Percentiles rank a stretch among this genome's conserved stretches.
These are phyloP conservation scores for Enteromius viviparus DNA, from an alignment of 2,797 vertebrate species.

Conservation along the genomic window DNA sequence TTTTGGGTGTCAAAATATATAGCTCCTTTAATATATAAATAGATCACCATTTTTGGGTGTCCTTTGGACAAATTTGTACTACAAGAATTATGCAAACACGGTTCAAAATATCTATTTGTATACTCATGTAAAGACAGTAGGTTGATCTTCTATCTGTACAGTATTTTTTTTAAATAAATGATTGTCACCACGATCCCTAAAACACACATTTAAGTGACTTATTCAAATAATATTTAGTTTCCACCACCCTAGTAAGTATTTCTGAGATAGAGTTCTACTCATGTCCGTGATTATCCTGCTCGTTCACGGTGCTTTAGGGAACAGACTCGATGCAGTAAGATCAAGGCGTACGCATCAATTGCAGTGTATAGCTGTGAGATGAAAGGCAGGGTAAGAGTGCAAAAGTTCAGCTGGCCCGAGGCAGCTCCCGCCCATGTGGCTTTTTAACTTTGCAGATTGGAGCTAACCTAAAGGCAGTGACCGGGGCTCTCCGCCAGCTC, in stretches of 20 bases:
- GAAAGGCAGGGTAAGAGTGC: constrained; percentile 58
- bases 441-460: constrained; percentile 68
- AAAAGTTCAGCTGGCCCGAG: constrained; percentile 56
- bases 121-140: too few relatives aligned
- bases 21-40: too few relatives aligned
- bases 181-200: background rate
- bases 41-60: background rate
- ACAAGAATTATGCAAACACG: background rate
- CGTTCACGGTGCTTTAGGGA: constrained; percentile 36
- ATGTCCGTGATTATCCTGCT: background rate
- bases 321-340: constrained; percentile 47
- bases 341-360: constrained; percentile 57
- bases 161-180: background rate
- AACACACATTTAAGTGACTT: background rate
- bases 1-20: too few relatives aligned
- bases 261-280: constrained; percentile 14
- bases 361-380: constrained; percentile 57
- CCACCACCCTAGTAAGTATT: background rate
- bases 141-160: background rate
- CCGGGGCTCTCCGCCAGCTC: constrained; percentile 70
- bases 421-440: constrained; percentile 30
- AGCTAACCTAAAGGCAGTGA: constrained; percentile 71
- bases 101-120: background rate
- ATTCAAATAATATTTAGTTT: background rate
- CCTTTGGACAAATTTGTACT: background rate